These are phyloP conservation scores for Cryptus viduatorius DNA, from an alignment of 2,888 invertebrate genomes.

Conservation along the genomic window DNA sequence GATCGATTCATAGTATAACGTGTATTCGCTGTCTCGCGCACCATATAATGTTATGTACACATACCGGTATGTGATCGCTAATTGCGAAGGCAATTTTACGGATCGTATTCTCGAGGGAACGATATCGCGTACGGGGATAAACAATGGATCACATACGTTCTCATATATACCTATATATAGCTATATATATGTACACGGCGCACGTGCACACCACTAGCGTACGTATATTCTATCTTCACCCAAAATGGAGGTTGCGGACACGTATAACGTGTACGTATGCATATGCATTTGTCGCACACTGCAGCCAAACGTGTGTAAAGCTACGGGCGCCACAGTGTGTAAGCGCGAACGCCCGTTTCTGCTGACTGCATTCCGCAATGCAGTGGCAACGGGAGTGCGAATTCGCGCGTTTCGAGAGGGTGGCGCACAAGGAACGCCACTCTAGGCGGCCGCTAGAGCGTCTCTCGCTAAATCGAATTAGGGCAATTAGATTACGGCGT, in stretches of 20 bases:
- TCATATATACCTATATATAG: not conserved
- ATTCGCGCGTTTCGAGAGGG: not conserved
- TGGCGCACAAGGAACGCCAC: slow-evolving; percentile 52
- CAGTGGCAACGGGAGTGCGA: slow-evolving; percentile 45
- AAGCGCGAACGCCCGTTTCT: slow-evolving; percentile 16
- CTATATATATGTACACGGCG: not conserved
- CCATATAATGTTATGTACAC: not conserved
- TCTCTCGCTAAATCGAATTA: slow-evolving; percentile 68
- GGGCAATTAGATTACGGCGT: slow-evolving; percentile 66
- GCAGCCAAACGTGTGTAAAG: not conserved
- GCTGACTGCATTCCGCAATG: slow-evolving; percentile 66
- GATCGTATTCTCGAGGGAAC: slow-evolving; percentile 39
- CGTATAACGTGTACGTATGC: slow-evolving; percentile 15
- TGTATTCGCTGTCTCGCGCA: not conserved
- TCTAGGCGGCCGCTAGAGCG: slow-evolving; percentile 32
- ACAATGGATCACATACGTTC: slow-evolving; percentile 12
- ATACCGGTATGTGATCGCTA: slow-evolving; percentile 24
- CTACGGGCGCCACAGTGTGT: slow-evolving; percentile 1
- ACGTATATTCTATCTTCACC: slow-evolving; percentile 10
- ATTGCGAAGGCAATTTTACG: slow-evolving; percentile 53
- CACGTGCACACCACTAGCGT: not conserved
- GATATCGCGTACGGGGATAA: slow-evolving; percentile 13
- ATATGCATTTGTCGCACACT: not conserved
- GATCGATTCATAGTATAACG: slow-evolving; percentile 19
- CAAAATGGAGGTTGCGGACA: slow-evolving; percentile 28